Base-by-base conservation (phyloP, 2,113 vertebrate species). In the Psilopogon haemacephalus region DNA sequence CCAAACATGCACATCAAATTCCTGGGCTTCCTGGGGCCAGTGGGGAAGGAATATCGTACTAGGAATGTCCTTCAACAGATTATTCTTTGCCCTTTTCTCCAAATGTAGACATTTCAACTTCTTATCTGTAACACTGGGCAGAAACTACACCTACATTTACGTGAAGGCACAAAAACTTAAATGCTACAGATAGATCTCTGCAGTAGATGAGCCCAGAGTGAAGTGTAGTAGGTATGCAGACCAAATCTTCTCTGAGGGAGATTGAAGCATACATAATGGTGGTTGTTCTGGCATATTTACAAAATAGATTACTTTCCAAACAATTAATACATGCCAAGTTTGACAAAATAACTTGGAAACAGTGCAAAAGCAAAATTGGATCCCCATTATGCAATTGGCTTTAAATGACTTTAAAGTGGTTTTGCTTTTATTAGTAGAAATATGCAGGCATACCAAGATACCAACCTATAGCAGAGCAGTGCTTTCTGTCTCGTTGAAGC, bases 391-490 rank as follows among this genome's bases (percentile, higher is more conserved):
- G 15, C 28, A 62, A 44, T 44, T n/a, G 5, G 13, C 16, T 50
- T 32, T n/a, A 52, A 93, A 89, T 40, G 38, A 13, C 38, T 40
- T 40, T 40, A 40, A 76, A 77, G n/a, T 17, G 2, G 0, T 68
- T 90, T 77, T 60, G 12, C 6, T 77, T 67, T 77, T 60, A 12
- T 30, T 52, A 48, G 27, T 30, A 93, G 72, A 80, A 80, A 54
- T 33, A 38, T 20, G n/a, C 16, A 70, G 26, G 33, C 42, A 69
- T 28, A 70, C 13, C 30, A 38, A 62, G 68, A 78, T 96, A 97
- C 98, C 93, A 54, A 98, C 99, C 99, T 94, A 96, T 74, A 48
- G 98, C 98, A 68, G 76, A 94, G 95, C 99, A 99, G 89, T 95
- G 97, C 76, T 97, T 98, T 69, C 96, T 97, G 84, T 99, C 98